phyloP scores from a whole-genome alignment of 2,113 vertebrate genomes.

The Chaetodon auriga region DNA sequence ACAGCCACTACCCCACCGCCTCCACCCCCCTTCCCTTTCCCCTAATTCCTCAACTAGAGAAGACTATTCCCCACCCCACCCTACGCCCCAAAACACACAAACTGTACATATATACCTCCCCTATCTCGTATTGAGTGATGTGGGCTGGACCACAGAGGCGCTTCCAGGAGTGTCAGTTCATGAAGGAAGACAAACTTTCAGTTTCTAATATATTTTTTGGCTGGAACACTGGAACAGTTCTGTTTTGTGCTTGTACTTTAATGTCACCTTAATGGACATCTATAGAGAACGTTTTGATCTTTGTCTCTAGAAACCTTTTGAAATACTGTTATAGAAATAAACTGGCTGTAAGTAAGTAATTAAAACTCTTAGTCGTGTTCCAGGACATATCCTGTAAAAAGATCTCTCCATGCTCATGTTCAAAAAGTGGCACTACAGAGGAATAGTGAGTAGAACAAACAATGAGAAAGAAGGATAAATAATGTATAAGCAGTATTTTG shows the following conservation, averaged over 20 bases:
- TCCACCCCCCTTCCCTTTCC: slow-evolving; percentile 6
- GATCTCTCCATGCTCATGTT: slow-evolving; percentile 5
- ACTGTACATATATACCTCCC: background rate
- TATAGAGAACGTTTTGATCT: background rate
- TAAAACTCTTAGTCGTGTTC: no score
- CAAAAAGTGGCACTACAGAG: slow-evolving; percentile 21
- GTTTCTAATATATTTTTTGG: background rate
- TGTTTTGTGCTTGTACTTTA: no score
- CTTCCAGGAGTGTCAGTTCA: background rate
- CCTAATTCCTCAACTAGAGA: slow-evolving; percentile 31
- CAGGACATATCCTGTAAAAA: background rate
- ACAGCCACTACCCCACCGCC: slow-evolving; percentile 21
- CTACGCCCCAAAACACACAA: background rate
- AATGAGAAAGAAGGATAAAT: slow-evolving; percentile 61
- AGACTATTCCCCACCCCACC: background rate
- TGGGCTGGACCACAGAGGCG: slow-evolving; percentile 16
- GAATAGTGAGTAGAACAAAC: slow-evolving; percentile 40
- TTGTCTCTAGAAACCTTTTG: background rate
- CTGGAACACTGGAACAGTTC: background rate
- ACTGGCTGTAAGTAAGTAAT: no score
- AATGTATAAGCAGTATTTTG: slow-evolving; percentile 73
- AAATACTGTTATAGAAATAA: slow-evolving; percentile 1
- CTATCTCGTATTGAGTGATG: slow-evolving; percentile 15
- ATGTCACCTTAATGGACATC: no score
- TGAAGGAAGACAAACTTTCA: background rate